Evolutionary conservation across 1,140 invertebrate genomes (phyloP).

Genomic region (Zaprionus lachaisei): DNA sequence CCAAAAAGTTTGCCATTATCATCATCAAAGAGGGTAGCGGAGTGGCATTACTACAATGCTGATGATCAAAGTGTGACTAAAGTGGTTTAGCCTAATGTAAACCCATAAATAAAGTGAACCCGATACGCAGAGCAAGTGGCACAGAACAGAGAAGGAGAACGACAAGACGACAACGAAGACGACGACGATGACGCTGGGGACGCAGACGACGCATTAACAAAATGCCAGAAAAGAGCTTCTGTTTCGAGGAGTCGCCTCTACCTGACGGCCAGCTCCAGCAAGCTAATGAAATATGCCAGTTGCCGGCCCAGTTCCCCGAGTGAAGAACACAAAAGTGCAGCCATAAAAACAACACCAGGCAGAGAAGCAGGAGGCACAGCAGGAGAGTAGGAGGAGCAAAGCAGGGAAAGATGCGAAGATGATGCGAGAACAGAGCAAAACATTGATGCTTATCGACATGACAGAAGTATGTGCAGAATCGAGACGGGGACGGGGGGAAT

Average conservation of each 20-base stretch:
- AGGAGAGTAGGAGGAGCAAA: not conserved
- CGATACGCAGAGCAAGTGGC: slow-evolving; percentile 36
- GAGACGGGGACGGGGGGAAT: not conserved
- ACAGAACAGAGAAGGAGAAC: slow-evolving; percentile 15
- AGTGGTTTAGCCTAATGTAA: slow-evolving; percentile 84
- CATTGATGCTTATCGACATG: slow-evolving; percentile 84
- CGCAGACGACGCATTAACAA: slow-evolving; percentile 76
- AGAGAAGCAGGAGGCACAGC: slow-evolving; percentile 47
- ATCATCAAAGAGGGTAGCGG: not conserved
- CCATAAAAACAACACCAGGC: slow-evolving; percentile 82
- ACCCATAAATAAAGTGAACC: slow-evolving; percentile 77
- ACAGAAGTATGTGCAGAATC: slow-evolving; percentile 59
- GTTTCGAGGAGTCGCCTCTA: slow-evolving; percentile 58
- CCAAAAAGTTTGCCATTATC: slow-evolving; percentile 79
- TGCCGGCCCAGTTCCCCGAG: slow-evolving; percentile 23
- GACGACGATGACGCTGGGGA: not conserved
- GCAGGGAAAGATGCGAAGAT: slow-evolving; percentile 30
- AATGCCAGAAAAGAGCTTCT: slow-evolving; percentile 84
- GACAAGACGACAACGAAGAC: not conserved
- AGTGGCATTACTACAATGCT: slow-evolving; percentile 65
- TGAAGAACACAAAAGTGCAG: slow-evolving; percentile 79
- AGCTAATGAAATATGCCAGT: slow-evolving; percentile 78
- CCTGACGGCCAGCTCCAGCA: slow-evolving; percentile 34
- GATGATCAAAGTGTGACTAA: slow-evolving; percentile 84
- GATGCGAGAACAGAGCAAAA: slow-evolving; percentile 65